phyloP scores from a whole-genome alignment of 2,797 vertebrate species.

The Saxicola maurus region DNA sequence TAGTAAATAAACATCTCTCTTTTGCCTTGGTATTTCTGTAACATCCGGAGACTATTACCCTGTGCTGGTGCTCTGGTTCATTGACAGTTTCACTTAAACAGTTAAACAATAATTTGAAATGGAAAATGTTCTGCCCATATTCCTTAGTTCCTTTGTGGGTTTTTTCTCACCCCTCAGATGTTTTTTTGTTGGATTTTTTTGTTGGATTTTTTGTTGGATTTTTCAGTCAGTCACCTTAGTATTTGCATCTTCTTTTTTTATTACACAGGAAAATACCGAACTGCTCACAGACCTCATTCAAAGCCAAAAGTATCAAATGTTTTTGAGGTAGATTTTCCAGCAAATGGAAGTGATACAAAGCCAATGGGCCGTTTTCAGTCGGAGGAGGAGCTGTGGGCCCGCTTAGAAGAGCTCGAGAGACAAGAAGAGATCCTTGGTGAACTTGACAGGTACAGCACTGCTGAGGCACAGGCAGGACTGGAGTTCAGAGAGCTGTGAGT shows the following conservation, averaged over 20 bases:
- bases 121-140: conserved; percentile 4
- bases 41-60: conserved; percentile 58
- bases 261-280: conserved; percentile 77
- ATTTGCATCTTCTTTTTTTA: background rate
- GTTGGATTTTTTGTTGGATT: background rate
- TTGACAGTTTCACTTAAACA: conserved; percentile 56
- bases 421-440: conserved; percentile 81
- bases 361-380: conserved; percentile 65
- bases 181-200: background rate
- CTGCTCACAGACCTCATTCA: conserved; percentile 88
- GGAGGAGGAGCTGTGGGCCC: conserved; percentile 85
- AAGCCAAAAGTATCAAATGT: conserved; percentile 80
- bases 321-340: conserved; percentile 67
- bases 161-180: fast-evolving
- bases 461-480: background rate
- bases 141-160: background rate
- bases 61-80: conserved; percentile 62
- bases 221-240: background rate
- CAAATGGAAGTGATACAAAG: conserved; percentile 39
- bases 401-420: conserved; percentile 88
- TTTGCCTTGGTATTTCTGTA: conserved; percentile 51
- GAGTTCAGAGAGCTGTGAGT: background rate
- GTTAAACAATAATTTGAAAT: conserved; percentile 36
- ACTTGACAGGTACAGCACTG: conserved; percentile 66
- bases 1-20: conserved; percentile 63